Conservation (phyloP, 2,888 invertebrate genomes). For the Amphimallon solstitiale region DNA sequence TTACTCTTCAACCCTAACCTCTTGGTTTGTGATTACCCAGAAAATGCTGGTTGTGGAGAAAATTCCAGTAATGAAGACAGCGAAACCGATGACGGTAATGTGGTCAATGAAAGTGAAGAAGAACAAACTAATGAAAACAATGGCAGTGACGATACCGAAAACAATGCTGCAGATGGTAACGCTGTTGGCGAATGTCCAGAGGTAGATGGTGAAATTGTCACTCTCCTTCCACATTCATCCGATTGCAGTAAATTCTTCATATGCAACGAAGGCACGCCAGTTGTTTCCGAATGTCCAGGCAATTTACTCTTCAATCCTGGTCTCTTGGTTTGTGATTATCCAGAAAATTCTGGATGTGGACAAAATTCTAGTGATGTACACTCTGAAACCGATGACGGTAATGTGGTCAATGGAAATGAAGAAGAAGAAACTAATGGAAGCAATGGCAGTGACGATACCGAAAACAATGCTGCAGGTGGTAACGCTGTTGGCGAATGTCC, state of each 20-base stretch:
- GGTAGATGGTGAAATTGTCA: constrained; percentile 21
- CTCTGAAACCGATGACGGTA: neutral
- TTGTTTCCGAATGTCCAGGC: constrained; percentile 41
- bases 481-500: constrained; percentile 18
- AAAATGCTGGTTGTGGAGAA: constrained; percentile 23
- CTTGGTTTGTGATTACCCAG: constrained; percentile 39
- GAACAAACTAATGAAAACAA: too few relatives aligned
- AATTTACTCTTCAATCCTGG: constrained; percentile 44
- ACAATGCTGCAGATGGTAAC: neutral
- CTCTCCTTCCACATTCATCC: constrained; percentile 29
- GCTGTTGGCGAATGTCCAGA: constrained; percentile 6
- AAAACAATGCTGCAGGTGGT: neutral
- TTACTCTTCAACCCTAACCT: constrained; percentile 35
- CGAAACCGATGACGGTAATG: neutral
- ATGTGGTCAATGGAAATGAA: neutral
- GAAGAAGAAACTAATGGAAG: neutral
- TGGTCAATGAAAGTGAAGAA: neutral
- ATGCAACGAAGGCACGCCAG: constrained; percentile 39
- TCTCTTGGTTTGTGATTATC: constrained; percentile 45
- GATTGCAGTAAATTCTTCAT: constrained; percentile 41
- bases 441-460: neutral
- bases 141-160: neutral
- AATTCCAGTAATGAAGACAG: neutral
- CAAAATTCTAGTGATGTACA: neutral
- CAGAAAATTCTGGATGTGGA: constrained; percentile 40